phyloP scores from a whole-genome alignment of 2,113 vertebrate genomes.

The Excalfactoria chinensis region DNA sequence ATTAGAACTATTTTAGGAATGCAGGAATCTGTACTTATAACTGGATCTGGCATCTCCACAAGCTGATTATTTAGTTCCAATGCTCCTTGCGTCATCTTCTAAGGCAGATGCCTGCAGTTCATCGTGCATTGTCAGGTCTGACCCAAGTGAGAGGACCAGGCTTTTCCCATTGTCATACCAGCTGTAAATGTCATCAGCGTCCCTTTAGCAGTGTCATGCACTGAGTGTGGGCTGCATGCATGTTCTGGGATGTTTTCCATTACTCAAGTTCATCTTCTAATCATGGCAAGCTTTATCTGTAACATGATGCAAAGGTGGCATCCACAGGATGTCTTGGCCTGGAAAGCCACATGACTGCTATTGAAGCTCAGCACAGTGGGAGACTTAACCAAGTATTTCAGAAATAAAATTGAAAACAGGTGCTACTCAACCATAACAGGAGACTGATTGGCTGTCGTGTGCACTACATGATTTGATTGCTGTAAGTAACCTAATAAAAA shows the following conservation, averaged over 20 bases:
- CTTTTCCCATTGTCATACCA: not conserved
- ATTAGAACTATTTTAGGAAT: not conserved
- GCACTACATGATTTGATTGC: slow-evolving; percentile 5
- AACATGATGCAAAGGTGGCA: not conserved
- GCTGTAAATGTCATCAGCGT: not conserved
- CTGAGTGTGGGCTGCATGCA: accelerated
- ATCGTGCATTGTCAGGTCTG: not conserved
- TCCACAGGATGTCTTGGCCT: not conserved
- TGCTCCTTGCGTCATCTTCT: not conserved
- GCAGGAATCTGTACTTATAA: slow-evolving; percentile 33
- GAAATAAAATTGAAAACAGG: slow-evolving; percentile 11
- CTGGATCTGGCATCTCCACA: slow-evolving; percentile 24
- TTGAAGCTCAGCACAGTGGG: not conserved
- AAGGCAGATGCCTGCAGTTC: not conserved
- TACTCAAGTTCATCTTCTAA: not conserved
- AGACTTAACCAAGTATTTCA: not conserved
- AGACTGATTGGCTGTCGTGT: slow-evolving; percentile 21
- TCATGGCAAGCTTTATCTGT: not conserved
- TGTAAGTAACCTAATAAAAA: slow-evolving; percentile 35
- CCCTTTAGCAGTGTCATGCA: not conserved
- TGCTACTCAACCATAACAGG: slow-evolving; percentile 28
- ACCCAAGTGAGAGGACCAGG: not conserved
- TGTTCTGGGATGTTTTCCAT: not conserved
- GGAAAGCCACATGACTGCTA: not conserved
- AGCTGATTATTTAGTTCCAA: not conserved